Percentiles rank a stretch among this genome's conserved stretches.
Conservation (phyloP, 1,140 invertebrate species). For the Papilio glaucus region DNA sequence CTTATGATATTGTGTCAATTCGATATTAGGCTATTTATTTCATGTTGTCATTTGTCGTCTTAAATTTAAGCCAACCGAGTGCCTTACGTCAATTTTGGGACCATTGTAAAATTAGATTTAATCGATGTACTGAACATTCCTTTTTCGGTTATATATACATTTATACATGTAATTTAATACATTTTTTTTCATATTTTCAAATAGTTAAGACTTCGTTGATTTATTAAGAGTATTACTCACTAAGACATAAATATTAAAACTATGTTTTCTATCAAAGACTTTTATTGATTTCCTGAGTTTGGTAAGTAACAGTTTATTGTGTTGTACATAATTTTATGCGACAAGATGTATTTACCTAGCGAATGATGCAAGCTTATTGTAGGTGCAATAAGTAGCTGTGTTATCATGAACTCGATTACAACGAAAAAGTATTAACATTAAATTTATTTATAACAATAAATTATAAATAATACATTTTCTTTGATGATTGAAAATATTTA, state of each 20-base stretch:
- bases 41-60: slow-evolving; percentile 48
- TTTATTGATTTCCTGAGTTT: slow-evolving; percentile 42
- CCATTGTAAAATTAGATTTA: slow-evolving; percentile 68
- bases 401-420: no score
- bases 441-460: background rate
- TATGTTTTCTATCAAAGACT: slow-evolving; percentile 58
- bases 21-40: slow-evolving; percentile 55
- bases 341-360: no score
- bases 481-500: slow-evolving; percentile 26
- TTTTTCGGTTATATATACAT: slow-evolving; percentile 62
- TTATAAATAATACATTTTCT: background rate
- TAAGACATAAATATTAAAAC: slow-evolving; percentile 74
- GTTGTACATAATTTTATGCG: background rate
- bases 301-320: background rate
- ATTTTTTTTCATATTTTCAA: slow-evolving; percentile 65
- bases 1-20: slow-evolving; percentile 64
- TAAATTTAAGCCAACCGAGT: slow-evolving; percentile 53
- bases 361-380: no score
- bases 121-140: slow-evolving; percentile 75
- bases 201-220: slow-evolving; percentile 71
- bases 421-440: no score
- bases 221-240: slow-evolving; percentile 78
- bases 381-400: no score
- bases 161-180: slow-evolving; percentile 51
- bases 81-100: slow-evolving; percentile 66